A percentile compares a stretch with the other conserved stretches of the same genome.
These are phyloP conservation scores for Parazoanthus swiftii DNA, from an alignment of 92 coral and sea anemone species.

Conservation along the genomic window DNA sequence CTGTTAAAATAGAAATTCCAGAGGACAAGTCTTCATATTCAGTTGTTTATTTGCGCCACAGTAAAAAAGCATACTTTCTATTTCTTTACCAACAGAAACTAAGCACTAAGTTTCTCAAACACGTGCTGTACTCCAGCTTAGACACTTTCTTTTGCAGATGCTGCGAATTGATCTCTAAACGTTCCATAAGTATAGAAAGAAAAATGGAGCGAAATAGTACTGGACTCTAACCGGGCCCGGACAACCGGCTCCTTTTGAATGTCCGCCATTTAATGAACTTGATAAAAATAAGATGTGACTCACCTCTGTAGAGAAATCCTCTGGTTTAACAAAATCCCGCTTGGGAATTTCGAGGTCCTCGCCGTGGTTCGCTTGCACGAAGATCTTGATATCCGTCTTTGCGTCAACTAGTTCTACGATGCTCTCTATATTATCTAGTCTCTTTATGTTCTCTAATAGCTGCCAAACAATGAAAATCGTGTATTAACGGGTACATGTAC, in stretches of 20 bases:
- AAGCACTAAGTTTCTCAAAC: not conserved
- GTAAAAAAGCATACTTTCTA: not conserved
- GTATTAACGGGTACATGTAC: not conserved
- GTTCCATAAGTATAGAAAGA: too few species aligned
- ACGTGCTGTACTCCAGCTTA: not conserved
- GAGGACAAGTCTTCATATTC: not conserved
- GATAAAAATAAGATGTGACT: not conserved
- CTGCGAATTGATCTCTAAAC: too few species aligned
- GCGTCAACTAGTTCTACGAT: conserved; percentile 71
- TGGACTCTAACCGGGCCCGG: too few species aligned
- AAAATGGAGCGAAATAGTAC: too few species aligned
- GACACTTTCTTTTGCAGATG: too few species aligned
- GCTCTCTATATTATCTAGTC: conserved; percentile 65
- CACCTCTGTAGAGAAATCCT: conserved; percentile 27
- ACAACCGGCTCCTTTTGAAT: not conserved
- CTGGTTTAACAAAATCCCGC: conserved; percentile 33
- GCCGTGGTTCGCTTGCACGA: conserved; percentile 30
- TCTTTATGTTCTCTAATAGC: conserved; percentile 65
- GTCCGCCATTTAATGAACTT: not conserved
- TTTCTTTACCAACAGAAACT: not conserved
- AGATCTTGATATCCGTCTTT: conserved; percentile 37
- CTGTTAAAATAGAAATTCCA: conserved; percentile 42
- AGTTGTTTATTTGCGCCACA: not conserved
- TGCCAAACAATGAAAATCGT: conserved; percentile 16
- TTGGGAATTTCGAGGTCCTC: conserved; percentile 27